Conservation (phyloP, 2,888 invertebrate species). For the Patella pellucida region DNA sequence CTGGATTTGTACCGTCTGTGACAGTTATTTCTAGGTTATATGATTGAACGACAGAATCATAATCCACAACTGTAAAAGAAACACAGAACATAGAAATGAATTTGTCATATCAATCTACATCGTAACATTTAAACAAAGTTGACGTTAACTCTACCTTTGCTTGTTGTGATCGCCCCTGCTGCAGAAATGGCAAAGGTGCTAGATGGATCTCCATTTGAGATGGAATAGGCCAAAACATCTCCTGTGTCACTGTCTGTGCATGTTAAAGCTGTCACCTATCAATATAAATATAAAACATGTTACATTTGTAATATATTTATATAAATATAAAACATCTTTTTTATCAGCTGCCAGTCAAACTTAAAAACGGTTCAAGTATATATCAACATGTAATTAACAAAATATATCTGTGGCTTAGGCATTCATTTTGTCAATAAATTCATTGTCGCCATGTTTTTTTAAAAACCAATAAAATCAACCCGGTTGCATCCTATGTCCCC, state of each 20-base stretch:
- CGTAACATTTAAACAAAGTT: background rate
- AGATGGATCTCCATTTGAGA: conserved; percentile 39
- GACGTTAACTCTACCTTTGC: conserved; percentile 20
- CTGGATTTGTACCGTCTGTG: conserved; percentile 41
- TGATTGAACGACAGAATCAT: conserved; percentile 46
- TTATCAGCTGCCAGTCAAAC: no score
- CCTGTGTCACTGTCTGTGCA: conserved; percentile 47
- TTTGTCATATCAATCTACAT: no score
- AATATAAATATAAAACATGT: background rate
- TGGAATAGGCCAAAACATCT: conserved; percentile 39
- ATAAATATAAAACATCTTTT: no score
- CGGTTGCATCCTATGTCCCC: no score
- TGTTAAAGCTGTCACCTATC: conserved; percentile 38
- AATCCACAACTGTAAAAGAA: conserved; percentile 44
- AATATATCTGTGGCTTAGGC: no score
- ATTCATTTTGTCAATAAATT: no score
- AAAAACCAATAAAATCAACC: no score
- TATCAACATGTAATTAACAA: no score
- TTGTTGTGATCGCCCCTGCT: conserved; percentile 38
- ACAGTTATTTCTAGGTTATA: conserved; percentile 45
- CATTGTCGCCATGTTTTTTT: no score
- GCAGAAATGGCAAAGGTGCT: conserved; percentile 32
- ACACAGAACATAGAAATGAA: no score
- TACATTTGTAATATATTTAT: no score
- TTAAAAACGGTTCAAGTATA: no score